Percentiles rank a stretch among this genome's conserved stretches.
phyloP scores from a whole-genome alignment of 2,797 vertebrate species.

The Poeciliopsis presidionis region DNA sequence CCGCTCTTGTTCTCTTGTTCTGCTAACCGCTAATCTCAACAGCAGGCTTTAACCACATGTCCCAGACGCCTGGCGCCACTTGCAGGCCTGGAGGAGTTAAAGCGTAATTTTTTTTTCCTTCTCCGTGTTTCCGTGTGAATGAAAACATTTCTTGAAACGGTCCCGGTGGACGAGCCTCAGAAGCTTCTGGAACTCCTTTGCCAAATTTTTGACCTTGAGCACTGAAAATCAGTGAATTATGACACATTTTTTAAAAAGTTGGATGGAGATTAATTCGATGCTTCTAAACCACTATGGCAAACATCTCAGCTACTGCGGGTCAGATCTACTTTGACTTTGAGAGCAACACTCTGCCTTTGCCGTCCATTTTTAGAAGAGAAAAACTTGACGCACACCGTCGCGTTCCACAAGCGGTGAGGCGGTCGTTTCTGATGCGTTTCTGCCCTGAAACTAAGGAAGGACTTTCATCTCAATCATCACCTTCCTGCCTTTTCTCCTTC shows the following conservation, averaged over 20 bases:
- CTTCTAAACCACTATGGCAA: neutral
- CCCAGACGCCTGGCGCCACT: neutral
- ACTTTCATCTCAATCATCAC: slow-evolving; percentile 65
- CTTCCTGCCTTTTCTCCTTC: slow-evolving; percentile 46
- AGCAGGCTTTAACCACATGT: neutral
- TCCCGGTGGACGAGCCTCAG: neutral
- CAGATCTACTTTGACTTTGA: slow-evolving; percentile 9
- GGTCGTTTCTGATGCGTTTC: slow-evolving; percentile 46
- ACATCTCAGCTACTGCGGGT: neutral
- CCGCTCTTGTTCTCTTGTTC: neutral
- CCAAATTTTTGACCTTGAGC: neutral
- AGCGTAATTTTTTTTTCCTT: neutral
- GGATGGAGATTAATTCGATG: neutral
- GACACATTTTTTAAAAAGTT: neutral
- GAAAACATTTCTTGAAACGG: neutral
- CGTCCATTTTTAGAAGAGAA: slow-evolving; percentile 22
- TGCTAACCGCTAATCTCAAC: neutral
- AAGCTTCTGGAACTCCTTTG: neutral
- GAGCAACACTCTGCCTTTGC: neutral
- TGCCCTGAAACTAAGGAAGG: slow-evolving; percentile 26
- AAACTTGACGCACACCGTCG: slow-evolving; percentile 25
- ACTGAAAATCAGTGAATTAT: neutral
- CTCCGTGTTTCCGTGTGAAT: neutral
- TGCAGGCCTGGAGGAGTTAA: neutral
- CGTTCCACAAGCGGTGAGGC: slow-evolving; percentile 10